Conservation (phyloP, 2,888 invertebrate genomes). For the Drosophila mettleri region DNA sequence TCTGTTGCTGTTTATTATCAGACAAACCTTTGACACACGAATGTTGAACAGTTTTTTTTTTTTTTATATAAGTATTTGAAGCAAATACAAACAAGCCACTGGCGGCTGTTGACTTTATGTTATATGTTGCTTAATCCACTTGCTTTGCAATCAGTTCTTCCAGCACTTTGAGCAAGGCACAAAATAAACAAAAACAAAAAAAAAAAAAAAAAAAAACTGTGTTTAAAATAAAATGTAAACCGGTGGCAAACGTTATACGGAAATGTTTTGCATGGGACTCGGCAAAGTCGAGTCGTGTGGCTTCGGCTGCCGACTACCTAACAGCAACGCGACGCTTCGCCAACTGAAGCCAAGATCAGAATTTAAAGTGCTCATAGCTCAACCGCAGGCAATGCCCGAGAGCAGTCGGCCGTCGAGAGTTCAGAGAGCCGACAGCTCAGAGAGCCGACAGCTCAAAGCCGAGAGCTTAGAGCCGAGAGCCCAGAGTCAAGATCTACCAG, state of each 20-base stretch:
- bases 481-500: neutral
- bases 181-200: conserved; percentile 4
- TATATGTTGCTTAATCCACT: neutral
- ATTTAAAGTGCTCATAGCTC: conserved; percentile 15
- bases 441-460: neutral
- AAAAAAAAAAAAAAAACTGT: conserved; percentile 9
- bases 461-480: neutral
- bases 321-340: conserved; percentile 59
- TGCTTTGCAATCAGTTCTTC: conserved; percentile 3
- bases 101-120: neutral
- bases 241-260: conserved; percentile 36
- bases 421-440: conserved; percentile 1
- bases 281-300: neutral
- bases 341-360: conserved; percentile 68
- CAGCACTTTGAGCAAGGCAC: conserved; percentile 33
- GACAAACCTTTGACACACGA: conserved; percentile 58
- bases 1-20: conserved; percentile 19
- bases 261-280: conserved; percentile 1
- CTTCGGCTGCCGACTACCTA: conserved; percentile 41
- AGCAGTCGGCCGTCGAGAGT: conserved; percentile 21
- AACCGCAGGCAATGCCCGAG: neutral
- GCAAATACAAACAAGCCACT: conserved; percentile 10
- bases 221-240: conserved; percentile 36
- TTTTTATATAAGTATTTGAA: conserved; percentile 28
- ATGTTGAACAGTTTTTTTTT: conserved; percentile 11